Evolutionary conservation across 2,888 invertebrate species (phyloP), one percentile per base, ranked within the genome.

Genomic region (Scaptomyza flava): DNA sequence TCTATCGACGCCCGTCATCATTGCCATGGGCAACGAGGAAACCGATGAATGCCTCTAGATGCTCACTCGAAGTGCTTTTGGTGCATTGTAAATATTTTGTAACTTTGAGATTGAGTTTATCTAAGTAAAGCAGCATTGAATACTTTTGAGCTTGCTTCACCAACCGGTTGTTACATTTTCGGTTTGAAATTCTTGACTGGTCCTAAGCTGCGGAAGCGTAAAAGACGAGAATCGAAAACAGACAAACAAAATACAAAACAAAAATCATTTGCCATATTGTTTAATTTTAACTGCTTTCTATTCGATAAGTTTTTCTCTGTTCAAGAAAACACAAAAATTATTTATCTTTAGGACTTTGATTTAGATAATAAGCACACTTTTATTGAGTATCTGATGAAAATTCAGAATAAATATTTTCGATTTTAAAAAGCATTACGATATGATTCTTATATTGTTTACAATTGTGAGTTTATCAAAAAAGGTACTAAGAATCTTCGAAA

Each of bases 31-130:
- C 46, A 78, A 65, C 36, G 89, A 89, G 58, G 85, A 85, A 53
- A 85, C 89, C 11, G 85, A 85, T 12, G 87, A 85, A 58, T 89
- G 85, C 33, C 87, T 89, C 23, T 88, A 86, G 65, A 54, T 20
- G 31, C 20, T n/a, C 5, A 43, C 11, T 27, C 23, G 23, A 23
- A 59, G 52, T 50, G 68, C 54, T 53, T 67, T 17, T 33, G 68
- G 56, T 68, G 59, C 65, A 67, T 70, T 84, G 84, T 84, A 84
- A 67, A 84, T 84, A 89, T 73, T 76, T 85, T 61, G 54, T 57
- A 72, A 63, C 57, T 51, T 67, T 68, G 72, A 81, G 70, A 81
- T 84, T 84, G 71, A 62, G 51, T 53, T 61, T 57, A 48, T 52
- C 57, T 54, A 36, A 58, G 45, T 46, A 23, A 63, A 48, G 58